A percentile compares a stretch with the other conserved stretches of the same genome.
Evolutionary conservation across 2,113 vertebrate species (phyloP).

Genomic region (Stomatorhinus ivindoensis): DNA sequence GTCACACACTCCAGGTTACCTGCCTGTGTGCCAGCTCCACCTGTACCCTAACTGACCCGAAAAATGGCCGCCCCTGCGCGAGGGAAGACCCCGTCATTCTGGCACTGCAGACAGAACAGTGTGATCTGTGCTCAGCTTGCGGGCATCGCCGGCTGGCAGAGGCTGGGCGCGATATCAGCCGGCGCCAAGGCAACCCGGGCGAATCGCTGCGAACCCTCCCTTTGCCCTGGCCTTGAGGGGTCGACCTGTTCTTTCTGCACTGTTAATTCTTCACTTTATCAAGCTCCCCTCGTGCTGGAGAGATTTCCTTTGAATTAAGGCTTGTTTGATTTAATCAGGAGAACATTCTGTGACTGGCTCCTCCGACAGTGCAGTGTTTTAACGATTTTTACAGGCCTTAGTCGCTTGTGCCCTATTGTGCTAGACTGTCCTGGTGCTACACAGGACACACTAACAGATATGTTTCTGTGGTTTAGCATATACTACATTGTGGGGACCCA

Average conservation of each 20-base stretch:
- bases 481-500: not conserved
- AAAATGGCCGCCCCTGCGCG: not conserved
- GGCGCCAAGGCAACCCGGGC: not conserved
- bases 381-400: not conserved
- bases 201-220: not conserved
- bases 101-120: not conserved
- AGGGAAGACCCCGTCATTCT: not conserved
- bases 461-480: not conserved
- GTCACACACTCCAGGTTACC: not conserved
- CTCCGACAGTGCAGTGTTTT: not conserved
- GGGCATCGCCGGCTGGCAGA: not conserved
- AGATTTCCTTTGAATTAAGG: not conserved
- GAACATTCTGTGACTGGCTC: not conserved
- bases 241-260: not conserved
- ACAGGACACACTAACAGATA: not conserved
- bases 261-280: not conserved
- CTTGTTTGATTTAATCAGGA: not conserved
- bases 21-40: not conserved
- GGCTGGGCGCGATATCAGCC: not conserved
- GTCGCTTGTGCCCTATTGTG: not conserved
- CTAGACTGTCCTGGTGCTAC: not conserved
- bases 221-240: not conserved
- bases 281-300: not conserved
- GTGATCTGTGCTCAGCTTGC: not conserved
- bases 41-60: not conserved